Evolutionary conservation across 2,888 invertebrate species (phyloP), one percentile per base, ranked within the genome.

Genomic region (Oligia latruncula): DNA sequence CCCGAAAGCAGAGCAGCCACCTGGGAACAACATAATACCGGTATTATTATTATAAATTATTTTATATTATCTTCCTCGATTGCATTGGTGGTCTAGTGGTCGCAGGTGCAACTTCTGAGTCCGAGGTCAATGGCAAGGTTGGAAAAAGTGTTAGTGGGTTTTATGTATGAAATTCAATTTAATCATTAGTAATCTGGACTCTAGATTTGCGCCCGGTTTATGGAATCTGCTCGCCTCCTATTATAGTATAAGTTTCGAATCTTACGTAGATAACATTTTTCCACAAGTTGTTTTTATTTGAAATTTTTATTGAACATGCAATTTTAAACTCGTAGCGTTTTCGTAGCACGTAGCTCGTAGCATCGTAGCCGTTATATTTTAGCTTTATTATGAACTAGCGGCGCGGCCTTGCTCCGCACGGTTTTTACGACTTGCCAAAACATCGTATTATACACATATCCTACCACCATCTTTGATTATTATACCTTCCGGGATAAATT

Each of bases 1-100:
- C 0, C 98, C 98, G 88, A 98, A 98, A 0, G 97, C 97, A 20
- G 97, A 97, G 91, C 98, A 98, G 1, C 98, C 98, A 80, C 98
- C 98, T 98, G 93, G 0, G 87, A 92, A 91, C 87, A 88, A 84
- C 58, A 23, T 60, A 75, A 15, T 13, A 74, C 23, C 52, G 15
- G 15, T 40, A 71, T 43, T 64, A 60, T 43, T 68, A 77, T 15
- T 0, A 9, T 70, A 23, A 2, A 23, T 65, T 23, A 0, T 11
- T 65, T 20, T 40, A 20, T 40, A 23, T 40, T 49, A 20, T 20
- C 20, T 29, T 13, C 20, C 20, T 68, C 29, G 5, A 49, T 6
- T 13, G 46, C 11, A 49, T 43, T 4, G 20, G 6, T 20, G 0
- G 13, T 29, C 46, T 29, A 11, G 5, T 43, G 4, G 15, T n/a